These are phyloP conservation scores for Pterocles orientalis DNA, from an alignment of 2,113 vertebrate species.

Conservation along the genomic window DNA sequence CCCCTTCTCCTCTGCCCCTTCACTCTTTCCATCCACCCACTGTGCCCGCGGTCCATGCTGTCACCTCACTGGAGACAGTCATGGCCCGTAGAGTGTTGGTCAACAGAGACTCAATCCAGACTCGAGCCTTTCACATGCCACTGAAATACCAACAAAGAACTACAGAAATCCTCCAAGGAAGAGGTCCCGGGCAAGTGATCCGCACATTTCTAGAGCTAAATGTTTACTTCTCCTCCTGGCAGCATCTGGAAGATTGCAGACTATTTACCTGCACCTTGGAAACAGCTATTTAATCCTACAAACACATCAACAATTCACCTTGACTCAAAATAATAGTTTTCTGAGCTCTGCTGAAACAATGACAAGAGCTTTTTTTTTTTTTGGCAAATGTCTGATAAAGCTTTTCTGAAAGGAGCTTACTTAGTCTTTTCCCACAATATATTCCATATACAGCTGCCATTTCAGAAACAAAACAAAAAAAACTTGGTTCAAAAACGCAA, in stretches of 20 bases:
- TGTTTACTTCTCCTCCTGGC: background rate
- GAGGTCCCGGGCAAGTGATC: background rate
- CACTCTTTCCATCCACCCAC: background rate
- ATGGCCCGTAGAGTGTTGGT: background rate
- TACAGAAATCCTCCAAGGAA: background rate
- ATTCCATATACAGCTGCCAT: background rate
- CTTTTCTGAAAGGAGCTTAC: slow-evolving; percentile 9
- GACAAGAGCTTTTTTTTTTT: background rate
- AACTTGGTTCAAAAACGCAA: slow-evolving; percentile 3
- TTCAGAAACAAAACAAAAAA: slow-evolving; percentile 42
- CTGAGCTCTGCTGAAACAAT: no score
- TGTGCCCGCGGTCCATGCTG: background rate
- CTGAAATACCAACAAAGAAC: background rate
- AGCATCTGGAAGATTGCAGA: slow-evolving; percentile 7
- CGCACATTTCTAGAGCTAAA: background rate
- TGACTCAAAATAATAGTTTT: slow-evolving; percentile 5
- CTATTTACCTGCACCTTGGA: background rate
- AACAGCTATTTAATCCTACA: slow-evolving; percentile 2
- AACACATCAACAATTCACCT: slow-evolving; percentile 22
- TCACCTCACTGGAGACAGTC: background rate
- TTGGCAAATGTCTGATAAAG: background rate
- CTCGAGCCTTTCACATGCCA: background rate
- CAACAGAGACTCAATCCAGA: background rate
- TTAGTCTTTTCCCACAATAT: background rate
- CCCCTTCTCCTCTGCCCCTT: background rate